Conservation (phyloP, 2,797 vertebrate genomes). For the Gymnocypris eckloni region DNA sequence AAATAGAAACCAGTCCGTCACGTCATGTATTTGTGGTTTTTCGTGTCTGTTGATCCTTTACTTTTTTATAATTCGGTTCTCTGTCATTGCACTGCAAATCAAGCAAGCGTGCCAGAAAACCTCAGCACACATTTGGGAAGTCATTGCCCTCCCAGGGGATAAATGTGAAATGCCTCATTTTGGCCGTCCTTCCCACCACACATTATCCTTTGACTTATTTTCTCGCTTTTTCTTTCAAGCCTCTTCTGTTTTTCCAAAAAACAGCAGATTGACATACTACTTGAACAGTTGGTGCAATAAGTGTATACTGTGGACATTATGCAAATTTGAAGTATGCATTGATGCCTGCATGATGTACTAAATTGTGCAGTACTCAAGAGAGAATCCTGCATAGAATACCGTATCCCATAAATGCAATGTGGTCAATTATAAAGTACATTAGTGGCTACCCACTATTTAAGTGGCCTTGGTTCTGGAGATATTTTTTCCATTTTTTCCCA, state of each 20-base stretch:
- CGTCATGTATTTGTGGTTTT: neutral
- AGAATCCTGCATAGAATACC: neutral
- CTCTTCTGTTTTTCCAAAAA: constrained; percentile 7
- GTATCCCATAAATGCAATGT: neutral
- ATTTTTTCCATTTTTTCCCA: neutral
- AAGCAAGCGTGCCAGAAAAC: constrained; percentile 38
- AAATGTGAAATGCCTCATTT: constrained; percentile 56
- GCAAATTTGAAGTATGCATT: neutral
- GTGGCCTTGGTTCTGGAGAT: neutral
- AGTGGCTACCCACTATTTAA: neutral
- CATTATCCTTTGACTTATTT: constrained; percentile 47
- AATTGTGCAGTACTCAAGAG: neutral
- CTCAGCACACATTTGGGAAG: constrained; percentile 43
- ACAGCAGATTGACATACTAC: neutral
- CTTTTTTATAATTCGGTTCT: constrained; percentile 30
- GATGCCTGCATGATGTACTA: neutral
- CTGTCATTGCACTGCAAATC: constrained; percentile 37
- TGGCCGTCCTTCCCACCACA: constrained; percentile 51
- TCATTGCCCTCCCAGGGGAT: constrained; percentile 49
- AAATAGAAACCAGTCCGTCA: constrained; percentile 10
- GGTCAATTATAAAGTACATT: neutral
- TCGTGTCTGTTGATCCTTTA: constrained; percentile 34
- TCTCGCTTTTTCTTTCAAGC: constrained; percentile 11
- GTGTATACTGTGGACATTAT: neutral
- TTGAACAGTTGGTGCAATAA: neutral